Percentiles rank a stretch among this genome's conserved stretches.
These are phyloP conservation scores for Eupithecia dodoneata DNA, from an alignment of 2,888 invertebrate species.

Conservation along the genomic window DNA sequence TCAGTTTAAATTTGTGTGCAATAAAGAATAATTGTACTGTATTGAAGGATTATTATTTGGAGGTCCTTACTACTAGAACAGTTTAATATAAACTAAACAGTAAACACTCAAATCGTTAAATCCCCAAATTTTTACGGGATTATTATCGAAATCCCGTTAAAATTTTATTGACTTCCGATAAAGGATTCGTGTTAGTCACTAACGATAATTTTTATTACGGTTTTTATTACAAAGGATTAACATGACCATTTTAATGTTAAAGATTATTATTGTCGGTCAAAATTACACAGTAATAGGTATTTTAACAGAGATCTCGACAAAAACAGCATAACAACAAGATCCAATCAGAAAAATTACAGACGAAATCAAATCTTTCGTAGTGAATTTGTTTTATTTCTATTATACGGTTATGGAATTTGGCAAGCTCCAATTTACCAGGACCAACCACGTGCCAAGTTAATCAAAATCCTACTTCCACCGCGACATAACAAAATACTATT, in stretches of 20 bases:
- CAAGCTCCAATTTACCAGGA: not conserved
- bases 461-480: conserved; percentile 38
- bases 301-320: not conserved
- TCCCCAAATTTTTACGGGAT: conserved; percentile 14
- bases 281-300: not conserved
- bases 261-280: not conserved
- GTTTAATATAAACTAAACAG: not conserved
- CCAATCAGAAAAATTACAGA: not conserved
- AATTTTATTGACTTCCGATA: conserved; percentile 42
- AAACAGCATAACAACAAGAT: not conserved
- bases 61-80: not conserved
- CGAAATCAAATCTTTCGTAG: not conserved
- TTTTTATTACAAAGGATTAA: conserved; percentile 19
- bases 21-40: too few species aligned
- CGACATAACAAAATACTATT: conserved; percentile 60
- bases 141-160: conserved; percentile 46
- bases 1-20: too few species aligned
- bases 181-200: conserved; percentile 40
- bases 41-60: too few species aligned
- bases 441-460: conserved; percentile 8
- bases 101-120: conserved; percentile 8
- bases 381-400: not conserved
- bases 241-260: conserved; percentile 7
- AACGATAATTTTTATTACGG: conserved; percentile 36
- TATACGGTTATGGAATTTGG: not conserved